These are phyloP conservation scores for Camponotus pennsylvanicus DNA, from an alignment of 1,140 invertebrate genomes.

Conservation along the genomic window DNA sequence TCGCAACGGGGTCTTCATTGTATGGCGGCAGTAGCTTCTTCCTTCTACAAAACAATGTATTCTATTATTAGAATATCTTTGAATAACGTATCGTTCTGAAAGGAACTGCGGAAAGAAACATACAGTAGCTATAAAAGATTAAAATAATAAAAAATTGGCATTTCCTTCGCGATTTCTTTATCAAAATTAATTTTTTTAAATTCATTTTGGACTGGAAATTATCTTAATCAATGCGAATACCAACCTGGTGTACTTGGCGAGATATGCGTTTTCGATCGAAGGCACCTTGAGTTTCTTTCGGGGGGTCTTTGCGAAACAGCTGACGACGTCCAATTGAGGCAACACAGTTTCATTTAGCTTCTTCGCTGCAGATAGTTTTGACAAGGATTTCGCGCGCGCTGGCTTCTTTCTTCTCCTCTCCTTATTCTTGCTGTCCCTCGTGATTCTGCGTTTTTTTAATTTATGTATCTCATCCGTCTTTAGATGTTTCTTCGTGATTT, in stretches of 20 bases:
- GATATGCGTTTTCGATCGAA: conserved; percentile 75
- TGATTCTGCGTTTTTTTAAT: conserved; percentile 74
- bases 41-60: conserved; percentile 77
- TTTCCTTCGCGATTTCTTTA: neutral
- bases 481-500: conserved; percentile 60
- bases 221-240: conserved; percentile 29
- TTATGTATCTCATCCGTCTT: conserved; percentile 71
- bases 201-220: neutral
- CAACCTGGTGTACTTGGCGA: conserved; percentile 79
- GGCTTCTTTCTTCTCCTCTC: conserved; percentile 72
- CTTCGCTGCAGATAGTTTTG: conserved; percentile 55
- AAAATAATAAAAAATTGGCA: neutral
- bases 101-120: neutral
- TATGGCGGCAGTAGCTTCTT: conserved; percentile 83
- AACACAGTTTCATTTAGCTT: conserved; percentile 80
- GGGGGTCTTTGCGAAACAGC: conserved; percentile 77
- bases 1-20: conserved; percentile 87
- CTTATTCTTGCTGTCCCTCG: conserved; percentile 63
- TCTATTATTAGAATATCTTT: neutral
- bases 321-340: conserved; percentile 79
- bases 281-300: conserved; percentile 80
- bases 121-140: neutral
- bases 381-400: conserved; percentile 67
- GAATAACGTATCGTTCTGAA: neutral
- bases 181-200: neutral